Conservation (phyloP, 2,797 vertebrate genomes). For the Pseudomugil gertrudae region DNA sequence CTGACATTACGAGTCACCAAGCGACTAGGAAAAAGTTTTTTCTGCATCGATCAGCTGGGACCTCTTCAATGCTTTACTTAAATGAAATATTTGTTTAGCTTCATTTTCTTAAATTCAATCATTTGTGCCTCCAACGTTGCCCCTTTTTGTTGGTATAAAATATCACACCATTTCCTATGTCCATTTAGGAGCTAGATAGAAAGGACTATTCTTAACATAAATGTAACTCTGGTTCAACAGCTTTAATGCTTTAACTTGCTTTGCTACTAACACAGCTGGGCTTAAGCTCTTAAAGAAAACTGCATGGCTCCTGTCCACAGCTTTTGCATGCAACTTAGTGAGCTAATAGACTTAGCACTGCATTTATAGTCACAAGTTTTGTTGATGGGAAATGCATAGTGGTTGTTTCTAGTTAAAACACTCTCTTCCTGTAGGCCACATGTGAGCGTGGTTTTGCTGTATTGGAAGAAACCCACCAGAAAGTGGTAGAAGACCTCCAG, state of each 20-base stretch:
- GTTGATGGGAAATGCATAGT: neutral
- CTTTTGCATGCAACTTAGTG: slow-evolving; percentile 51
- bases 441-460: slow-evolving; percentile 96
- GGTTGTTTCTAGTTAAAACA: neutral
- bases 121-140: neutral
- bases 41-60: neutral
- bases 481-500: slow-evolving; percentile 94
- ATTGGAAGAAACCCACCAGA: slow-evolving; percentile 98
- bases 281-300: slow-evolving; percentile 27
- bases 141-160: slow-evolving; percentile 7
- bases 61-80: slow-evolving; percentile 4
- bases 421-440: slow-evolving; percentile 84
- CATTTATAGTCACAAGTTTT: slow-evolving; percentile 28
- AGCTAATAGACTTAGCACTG: slow-evolving; percentile 27
- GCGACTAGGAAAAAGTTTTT: no score
- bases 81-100: neutral
- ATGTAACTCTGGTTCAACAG: slow-evolving; percentile 5
- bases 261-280: slow-evolving; percentile 55
- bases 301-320: slow-evolving; percentile 60
- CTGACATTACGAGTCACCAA: neutral
- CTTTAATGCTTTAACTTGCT: slow-evolving; percentile 40
- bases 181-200: slow-evolving; percentile 1
- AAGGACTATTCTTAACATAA: slow-evolving; percentile 9
- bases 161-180: slow-evolving; percentile 52
- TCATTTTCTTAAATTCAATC: neutral